Evolutionary conservation across 2,113 vertebrate species (phyloP), one percentile per base, ranked within the genome.

Genomic region (Entomyzon cyanotis): DNA sequence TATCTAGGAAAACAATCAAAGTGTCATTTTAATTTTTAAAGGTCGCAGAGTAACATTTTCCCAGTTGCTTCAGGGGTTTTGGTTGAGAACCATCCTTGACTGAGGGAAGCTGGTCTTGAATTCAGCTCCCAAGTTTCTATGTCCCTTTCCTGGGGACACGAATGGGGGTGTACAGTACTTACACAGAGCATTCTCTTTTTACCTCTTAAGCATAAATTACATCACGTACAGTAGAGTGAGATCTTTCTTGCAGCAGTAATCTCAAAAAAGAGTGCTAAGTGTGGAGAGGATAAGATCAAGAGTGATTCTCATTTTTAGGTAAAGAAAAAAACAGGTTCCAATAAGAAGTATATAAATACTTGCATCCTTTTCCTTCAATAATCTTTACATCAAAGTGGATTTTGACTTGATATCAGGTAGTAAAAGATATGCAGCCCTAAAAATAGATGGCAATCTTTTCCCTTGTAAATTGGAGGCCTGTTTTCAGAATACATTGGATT

Each of bases 401-500:
- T 95, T 84, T 92, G 20, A 92, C 47, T 49, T 69, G 58, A 33
- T 85, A 84, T 39, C 31, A 95, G 35, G 46, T 88, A 74, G 22
- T 70, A 87, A 97, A 78, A 95, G 30, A 59, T 73, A 92, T 13
- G 20, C 15, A 94, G 8, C 33, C 30, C 77, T 97, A 94, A 95
- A 97, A 97, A 85, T 73, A 96, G 41, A 89, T 69, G 4, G 24
- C 30, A 58, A 84, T 92, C 37, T 60, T 94, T 87, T 63, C 19
- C 35, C 7, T 89, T 81, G 39, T 55, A 83, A 85, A 70, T 50
- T 83, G 44, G 56, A 85, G 8, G 23, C 11, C 49, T 67, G 7
- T 76, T 88, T 90, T 75, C 37, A n/a, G 33, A 87, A 76, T 87
- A 70, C 16, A 15, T 63, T 64, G 49, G 2, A 37, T 64, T 47